Evolutionary conservation across 2,113 vertebrate species (phyloP).

Genomic region (Kryptolebias marmoratus): DNA sequence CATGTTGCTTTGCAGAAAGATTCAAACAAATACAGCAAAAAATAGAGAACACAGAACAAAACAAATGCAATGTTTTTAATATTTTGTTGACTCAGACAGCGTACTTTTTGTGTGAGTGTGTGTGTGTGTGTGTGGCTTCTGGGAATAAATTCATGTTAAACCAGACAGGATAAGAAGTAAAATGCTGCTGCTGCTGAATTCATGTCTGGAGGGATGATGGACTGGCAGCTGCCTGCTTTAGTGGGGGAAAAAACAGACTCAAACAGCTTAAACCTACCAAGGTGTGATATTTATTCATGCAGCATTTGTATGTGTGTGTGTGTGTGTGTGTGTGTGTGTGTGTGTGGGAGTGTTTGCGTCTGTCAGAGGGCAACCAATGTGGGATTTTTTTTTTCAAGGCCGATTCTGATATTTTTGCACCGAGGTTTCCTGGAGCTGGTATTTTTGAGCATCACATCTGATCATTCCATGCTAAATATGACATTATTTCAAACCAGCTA

Average conservation of each 20-base stretch:
- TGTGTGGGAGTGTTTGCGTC: background rate
- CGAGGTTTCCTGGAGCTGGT: conserved; percentile 8
- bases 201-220: conserved; percentile 43
- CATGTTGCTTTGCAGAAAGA: background rate
- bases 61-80: background rate
- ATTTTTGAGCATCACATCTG: conserved; percentile 21
- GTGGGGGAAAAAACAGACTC: conserved; percentile 51
- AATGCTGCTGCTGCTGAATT: conserved; percentile 32
- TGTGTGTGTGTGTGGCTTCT: background rate
- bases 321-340: conserved; percentile 17
- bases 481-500: background rate
- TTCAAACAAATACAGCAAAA: conserved; percentile 18
- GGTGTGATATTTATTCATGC: conserved; percentile 65
- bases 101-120: background rate
- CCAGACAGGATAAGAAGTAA: conserved; percentile 39
- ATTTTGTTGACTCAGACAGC: conserved; percentile 19
- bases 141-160: conserved; percentile 41
- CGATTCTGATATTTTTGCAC: conserved; percentile 34
- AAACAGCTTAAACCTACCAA: conserved; percentile 64
- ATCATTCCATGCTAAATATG: conserved; percentile 12
- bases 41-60: conserved; percentile 6
- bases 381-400: conserved; percentile 23
- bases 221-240: conserved; percentile 59
- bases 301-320: conserved; percentile 6
- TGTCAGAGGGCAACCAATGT: conserved; percentile 32